Conservation (phyloP, 2,888 invertebrate species). For the Argynnis bischoffii region DNA sequence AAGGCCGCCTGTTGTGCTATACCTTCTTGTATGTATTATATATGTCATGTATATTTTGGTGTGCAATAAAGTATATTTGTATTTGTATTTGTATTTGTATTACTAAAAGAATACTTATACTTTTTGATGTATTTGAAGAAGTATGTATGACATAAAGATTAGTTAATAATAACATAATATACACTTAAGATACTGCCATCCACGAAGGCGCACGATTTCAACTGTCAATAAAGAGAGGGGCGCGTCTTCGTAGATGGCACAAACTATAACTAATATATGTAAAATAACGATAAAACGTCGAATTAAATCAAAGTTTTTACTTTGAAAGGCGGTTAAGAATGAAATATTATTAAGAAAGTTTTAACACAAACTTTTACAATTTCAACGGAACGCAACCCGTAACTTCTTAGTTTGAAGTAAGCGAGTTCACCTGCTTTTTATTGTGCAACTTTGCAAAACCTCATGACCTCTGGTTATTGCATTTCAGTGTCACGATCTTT, state of each 20-base stretch:
- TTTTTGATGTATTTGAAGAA: neutral
- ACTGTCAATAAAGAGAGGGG: no score
- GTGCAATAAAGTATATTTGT: no score
- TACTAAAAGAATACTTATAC: no score
- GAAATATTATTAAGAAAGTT: conserved; percentile 39
- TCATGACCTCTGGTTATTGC: conserved; percentile 37
- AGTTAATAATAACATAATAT: no score
- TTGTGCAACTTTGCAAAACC: conserved; percentile 41
- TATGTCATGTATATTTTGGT: no score
- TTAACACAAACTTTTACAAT: conserved; percentile 41
- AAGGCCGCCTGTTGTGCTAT: no score
- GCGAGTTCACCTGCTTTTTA: conserved; percentile 43
- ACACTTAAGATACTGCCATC: no score
- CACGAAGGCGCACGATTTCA: no score
- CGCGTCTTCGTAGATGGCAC: no score
- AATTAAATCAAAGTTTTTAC: conserved; percentile 1
- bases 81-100: no score
- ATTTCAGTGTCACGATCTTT: conserved; percentile 31
- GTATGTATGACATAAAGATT: neutral
- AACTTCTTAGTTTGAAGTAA: conserved; percentile 40
- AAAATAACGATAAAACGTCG: conserved; percentile 2
- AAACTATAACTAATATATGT: neutral
- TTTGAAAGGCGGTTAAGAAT: conserved; percentile 15
- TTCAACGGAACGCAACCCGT: conserved; percentile 40
- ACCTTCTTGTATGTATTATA: no score